These are phyloP conservation scores for Actinemys pallida DNA, from an alignment of 2,113 vertebrate genomes.

Conservation along the genomic window DNA sequence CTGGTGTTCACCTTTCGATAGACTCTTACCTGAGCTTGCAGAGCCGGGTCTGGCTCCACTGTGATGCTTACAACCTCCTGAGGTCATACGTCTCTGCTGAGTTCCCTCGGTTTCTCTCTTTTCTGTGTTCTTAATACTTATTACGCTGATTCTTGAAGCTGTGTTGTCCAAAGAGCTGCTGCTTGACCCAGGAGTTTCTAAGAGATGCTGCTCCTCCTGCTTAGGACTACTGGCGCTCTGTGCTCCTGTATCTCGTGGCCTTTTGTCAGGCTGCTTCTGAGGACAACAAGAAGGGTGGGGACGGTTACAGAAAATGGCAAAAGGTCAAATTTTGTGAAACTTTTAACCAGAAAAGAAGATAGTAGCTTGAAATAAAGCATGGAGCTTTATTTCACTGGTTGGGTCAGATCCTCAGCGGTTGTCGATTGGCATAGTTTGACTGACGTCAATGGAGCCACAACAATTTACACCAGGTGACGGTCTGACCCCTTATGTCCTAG, in stretches of 20 bases:
- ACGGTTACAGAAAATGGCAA: background rate
- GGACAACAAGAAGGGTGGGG: conserved; percentile 44
- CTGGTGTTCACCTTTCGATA: background rate
- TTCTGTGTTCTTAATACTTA: background rate
- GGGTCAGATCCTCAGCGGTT: background rate
- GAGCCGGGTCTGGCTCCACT: conserved; percentile 14
- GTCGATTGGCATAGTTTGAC: background rate
- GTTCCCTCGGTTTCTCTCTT: background rate
- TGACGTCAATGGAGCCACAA: background rate
- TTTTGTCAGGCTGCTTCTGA: conserved; percentile 24
- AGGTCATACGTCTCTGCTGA: background rate
- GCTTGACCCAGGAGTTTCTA: conserved; percentile 59
- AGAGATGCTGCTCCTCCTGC: conserved; percentile 62
- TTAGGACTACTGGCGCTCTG: background rate
- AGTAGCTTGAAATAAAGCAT: background rate
- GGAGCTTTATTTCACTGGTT: background rate
- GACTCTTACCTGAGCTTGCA: conserved; percentile 55
- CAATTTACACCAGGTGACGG: background rate
- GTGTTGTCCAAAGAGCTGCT: conserved; percentile 69
- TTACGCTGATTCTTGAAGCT: background rate
- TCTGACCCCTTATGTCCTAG: background rate
- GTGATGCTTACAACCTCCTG: background rate
- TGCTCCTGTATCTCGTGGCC: background rate
- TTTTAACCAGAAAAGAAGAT: background rate
- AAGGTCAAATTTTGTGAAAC: background rate